phyloP scores from a whole-genome alignment of 37 sponge, comb jelly and placozoan genomes.

The Halichondria panicea region DNA sequence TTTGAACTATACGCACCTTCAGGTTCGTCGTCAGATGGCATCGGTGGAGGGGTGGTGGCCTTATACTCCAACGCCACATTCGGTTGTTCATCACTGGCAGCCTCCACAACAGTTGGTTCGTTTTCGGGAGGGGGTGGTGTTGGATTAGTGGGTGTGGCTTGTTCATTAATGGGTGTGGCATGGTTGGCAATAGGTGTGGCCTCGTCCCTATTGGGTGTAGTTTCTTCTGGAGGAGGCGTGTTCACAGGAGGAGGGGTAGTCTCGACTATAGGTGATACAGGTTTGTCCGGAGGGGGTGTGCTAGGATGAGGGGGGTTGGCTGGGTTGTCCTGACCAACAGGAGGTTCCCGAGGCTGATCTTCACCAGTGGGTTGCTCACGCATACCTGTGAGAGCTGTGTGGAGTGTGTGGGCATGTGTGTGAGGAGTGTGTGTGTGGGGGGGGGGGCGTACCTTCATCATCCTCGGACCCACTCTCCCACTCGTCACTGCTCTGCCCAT shows the following conservation, averaged over 20 bases:
- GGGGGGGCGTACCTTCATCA: neutral
- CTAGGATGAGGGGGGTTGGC: neutral
- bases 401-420: too few species aligned
- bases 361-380: slow-evolving; percentile 24
- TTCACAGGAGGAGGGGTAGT: neutral
- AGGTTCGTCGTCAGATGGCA: too few species aligned
- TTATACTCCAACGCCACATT: too few species aligned
- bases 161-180: neutral
- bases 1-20: too few species aligned
- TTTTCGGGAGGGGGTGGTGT: too few species aligned
- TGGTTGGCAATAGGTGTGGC: neutral
- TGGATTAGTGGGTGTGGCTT: too few species aligned
- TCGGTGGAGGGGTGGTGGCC: too few species aligned
- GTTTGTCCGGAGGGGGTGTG: neutral
- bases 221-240: slow-evolving; percentile 15
- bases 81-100: too few species aligned
- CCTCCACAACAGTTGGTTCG: too few species aligned
- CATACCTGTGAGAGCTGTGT: neutral
- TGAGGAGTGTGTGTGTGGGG: neutral
- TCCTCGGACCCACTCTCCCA: neutral
- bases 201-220: slow-evolving; percentile 37
- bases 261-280: slow-evolving; percentile 3
- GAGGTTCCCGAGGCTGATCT: slow-evolving; percentile 18
- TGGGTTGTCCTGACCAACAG: slow-evolving; percentile 22
- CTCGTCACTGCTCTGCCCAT: slow-evolving; percentile 9